These are phyloP conservation scores for Lycocorax pyrrhopterus DNA, from an alignment of 2,113 vertebrate genomes.

Conservation along the genomic window DNA sequence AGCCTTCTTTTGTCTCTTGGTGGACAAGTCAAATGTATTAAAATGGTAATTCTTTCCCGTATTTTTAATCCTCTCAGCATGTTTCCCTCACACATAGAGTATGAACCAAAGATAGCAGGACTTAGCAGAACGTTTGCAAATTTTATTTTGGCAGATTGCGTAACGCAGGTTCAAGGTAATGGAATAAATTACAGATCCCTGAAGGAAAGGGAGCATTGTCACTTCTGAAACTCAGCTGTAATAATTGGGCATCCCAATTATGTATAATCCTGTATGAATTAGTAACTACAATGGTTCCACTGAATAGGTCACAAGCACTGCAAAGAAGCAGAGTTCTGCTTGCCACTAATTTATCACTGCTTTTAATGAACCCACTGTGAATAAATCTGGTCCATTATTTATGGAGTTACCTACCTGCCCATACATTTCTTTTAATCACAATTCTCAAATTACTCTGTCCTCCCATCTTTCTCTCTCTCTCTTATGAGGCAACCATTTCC, in stretches of 20 bases:
- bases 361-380: conserved; percentile 13
- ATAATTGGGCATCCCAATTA: conserved; percentile 56
- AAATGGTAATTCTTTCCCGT: conserved; percentile 66
- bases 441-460: not conserved
- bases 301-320: conserved; percentile 45
- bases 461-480: not conserved
- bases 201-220: conserved; percentile 54
- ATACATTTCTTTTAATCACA: not conserved
- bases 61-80: conserved; percentile 64
- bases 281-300: conserved; percentile 48
- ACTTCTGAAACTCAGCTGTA: conserved; percentile 48
- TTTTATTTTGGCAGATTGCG: conserved; percentile 51
- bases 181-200: conserved; percentile 52
- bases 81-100: conserved; percentile 15
- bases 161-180: not conserved
- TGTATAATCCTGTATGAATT: conserved; percentile 55
- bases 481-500: not conserved
- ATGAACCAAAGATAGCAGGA: conserved; percentile 40
- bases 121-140: conserved; percentile 59
- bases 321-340: conserved; percentile 22
- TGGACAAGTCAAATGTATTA: conserved; percentile 63
- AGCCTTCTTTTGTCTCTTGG: conserved; percentile 46
- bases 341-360: conserved; percentile 11
- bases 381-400: conserved; percentile 3
- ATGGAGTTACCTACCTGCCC: not conserved